Conservation (phyloP, 2,113 vertebrate species). For the Camelus bactrianus region DNA sequence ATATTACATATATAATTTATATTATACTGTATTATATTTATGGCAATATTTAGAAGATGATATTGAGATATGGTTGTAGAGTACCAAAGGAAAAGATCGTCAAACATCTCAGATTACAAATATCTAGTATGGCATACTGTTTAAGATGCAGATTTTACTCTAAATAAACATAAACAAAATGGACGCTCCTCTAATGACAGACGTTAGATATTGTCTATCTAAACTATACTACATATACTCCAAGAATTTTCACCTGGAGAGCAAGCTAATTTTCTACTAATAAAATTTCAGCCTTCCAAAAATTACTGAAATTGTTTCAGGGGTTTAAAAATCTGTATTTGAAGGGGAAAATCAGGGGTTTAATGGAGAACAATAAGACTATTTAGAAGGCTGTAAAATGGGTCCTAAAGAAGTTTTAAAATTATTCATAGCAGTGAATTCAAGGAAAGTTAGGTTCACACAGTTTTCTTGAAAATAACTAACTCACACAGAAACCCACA, state of each 20-base stretch:
- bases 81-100: neutral
- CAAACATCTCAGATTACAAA: neutral
- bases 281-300: slow-evolving; percentile 39
- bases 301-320: slow-evolving; percentile 51
- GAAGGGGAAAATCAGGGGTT: neutral
- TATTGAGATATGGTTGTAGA: neutral
- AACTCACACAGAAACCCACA: neutral
- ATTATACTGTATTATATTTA: neutral
- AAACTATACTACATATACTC: neutral
- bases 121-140: neutral
- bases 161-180: slow-evolving; percentile 28
- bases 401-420: neutral
- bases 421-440: neutral
- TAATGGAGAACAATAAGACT: slow-evolving; percentile 1
- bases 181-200: neutral
- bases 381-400: slow-evolving; percentile 5
- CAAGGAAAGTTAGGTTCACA: neutral
- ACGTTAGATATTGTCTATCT: neutral
- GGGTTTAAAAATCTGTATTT: slow-evolving; percentile 27
- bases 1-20: neutral
- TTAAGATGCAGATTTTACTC: neutral
- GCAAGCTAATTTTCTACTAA: slow-evolving; percentile 12
- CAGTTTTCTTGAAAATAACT: slow-evolving; percentile 44
- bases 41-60: slow-evolving; percentile 1
- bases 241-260: slow-evolving; percentile 40